Evolutionary conservation across 2,113 vertebrate species (phyloP).

Genomic region (Pteruthius melanotis): DNA sequence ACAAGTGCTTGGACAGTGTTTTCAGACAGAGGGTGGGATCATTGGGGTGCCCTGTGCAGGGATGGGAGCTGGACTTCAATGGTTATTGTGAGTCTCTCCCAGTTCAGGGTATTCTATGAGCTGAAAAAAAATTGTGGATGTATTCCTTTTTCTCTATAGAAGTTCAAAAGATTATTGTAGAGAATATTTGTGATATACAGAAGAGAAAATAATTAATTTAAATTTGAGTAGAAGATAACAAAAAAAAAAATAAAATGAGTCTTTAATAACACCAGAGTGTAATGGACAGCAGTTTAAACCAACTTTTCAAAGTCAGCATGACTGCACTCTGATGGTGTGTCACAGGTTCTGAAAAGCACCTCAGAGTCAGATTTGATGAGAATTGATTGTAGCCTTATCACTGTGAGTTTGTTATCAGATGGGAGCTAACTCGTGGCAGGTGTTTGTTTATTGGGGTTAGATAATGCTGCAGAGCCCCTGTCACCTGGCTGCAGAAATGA

Average conservation of each 20-base stretch:
- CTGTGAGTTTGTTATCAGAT: constrained; percentile 15
- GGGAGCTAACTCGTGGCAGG: not conserved
- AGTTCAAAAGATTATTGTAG: not conserved
- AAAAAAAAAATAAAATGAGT: not conserved
- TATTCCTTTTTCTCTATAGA: not conserved
- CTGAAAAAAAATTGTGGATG: not conserved
- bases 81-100: not conserved
- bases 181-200: not conserved
- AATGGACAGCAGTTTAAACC: not conserved
- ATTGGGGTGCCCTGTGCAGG: too few species aligned
- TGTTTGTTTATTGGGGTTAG: constrained; percentile 60
- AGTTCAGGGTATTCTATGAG: not conserved
- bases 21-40: too few species aligned
- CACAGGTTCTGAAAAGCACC: not conserved
- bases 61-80: too few species aligned
- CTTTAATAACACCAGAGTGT: not conserved
- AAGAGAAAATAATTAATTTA: not conserved
- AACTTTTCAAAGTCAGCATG: constrained; percentile 10
- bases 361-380: constrained; percentile 45
- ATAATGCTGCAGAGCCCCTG: constrained; percentile 12
- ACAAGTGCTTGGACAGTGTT: too few species aligned
- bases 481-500: not conserved
- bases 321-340: not conserved
- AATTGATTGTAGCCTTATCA: constrained; percentile 55
- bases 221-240: not conserved